Base-by-base conservation (phyloP, 2,888 invertebrate genomes). In the Portevinia maculata region DNA sequence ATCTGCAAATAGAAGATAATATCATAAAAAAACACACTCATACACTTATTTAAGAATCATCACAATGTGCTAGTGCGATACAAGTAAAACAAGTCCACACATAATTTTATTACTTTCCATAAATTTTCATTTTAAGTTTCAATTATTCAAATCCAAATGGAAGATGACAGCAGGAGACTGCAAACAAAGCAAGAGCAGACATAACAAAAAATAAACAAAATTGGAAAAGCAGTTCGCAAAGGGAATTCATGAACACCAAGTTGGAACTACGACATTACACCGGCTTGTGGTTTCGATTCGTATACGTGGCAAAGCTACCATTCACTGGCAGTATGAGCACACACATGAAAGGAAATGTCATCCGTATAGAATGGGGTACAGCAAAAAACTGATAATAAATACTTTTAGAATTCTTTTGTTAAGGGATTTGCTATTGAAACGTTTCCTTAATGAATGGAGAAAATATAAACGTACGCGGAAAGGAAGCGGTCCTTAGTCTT, bases 101-200 rank as follows among this genome's bases (percentile, higher is more conserved):
- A 24, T 30, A 74, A 44, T 84, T 84, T 84, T 79, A 84, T 84
- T 79, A 79, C 73, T 69, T 84, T 74, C 84, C 64, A 84, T 84
- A 84, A 84, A 84, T 79, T 69, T 73, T 52, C 67, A 64, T 74
- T 79, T 74, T 74, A 79, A 79, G 73, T 79, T 81, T 84, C 84
- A 84, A 84, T 84, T 84, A 84, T 84, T 84, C 79, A 79, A 84
- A 84, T 84, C 84, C 79, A 79, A 84, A 84, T 79, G 79, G 74
- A 84, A 73, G 73, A 79, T 78, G 74, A 84, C 79, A 84, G 79
- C 84, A 74, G 52, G 41, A 64, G 79, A 55, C 73, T 60, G 62
- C 50, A 78, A 50, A 78, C 83, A 83, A 79, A 59, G 69, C 46
- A 1, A 52, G 7, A 6, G 11, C 19, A 19, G 6, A 57, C 13